Evolutionary conservation across 2,113 vertebrate genomes (phyloP).

Genomic region (Cisticola juncidis): DNA sequence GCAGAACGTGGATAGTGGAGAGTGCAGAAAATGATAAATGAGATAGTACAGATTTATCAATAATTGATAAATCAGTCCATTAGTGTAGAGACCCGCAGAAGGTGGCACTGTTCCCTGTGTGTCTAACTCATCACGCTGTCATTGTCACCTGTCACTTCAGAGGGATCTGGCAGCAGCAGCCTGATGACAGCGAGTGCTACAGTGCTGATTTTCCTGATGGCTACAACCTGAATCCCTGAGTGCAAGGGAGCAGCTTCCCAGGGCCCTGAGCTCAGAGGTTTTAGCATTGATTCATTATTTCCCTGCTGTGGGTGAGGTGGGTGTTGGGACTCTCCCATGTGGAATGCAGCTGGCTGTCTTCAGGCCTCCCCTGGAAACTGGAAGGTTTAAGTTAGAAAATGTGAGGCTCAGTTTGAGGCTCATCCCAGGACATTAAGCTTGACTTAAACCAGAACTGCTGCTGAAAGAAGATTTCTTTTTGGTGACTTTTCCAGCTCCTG

Average conservation of each 20-base stretch:
- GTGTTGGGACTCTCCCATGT: neutral
- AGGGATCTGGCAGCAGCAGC: neutral
- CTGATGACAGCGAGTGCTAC: neutral
- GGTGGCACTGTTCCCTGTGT: neutral
- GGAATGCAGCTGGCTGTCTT: neutral
- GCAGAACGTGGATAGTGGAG: neutral
- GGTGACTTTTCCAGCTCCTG: neutral
- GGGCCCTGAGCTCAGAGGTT: neutral
- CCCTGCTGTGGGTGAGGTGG: neutral
- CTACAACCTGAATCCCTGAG: neutral
- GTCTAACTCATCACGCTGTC: neutral
- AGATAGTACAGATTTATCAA: neutral
- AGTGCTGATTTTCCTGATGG: neutral
- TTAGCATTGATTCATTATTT: neutral
- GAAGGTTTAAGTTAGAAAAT: neutral
- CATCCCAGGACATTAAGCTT: neutral
- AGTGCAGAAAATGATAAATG: neutral
- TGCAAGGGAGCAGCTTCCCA: neutral
- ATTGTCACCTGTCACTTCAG: neutral
- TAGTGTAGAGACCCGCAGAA: neutral
- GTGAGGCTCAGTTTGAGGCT: neutral
- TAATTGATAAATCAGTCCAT: neutral
- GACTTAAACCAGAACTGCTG: neutral
- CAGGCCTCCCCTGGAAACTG: neutral
- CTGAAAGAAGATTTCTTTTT: neutral